Conservation (phyloP, 2,113 vertebrate species). For the Petrocephalus microphthalmus region DNA sequence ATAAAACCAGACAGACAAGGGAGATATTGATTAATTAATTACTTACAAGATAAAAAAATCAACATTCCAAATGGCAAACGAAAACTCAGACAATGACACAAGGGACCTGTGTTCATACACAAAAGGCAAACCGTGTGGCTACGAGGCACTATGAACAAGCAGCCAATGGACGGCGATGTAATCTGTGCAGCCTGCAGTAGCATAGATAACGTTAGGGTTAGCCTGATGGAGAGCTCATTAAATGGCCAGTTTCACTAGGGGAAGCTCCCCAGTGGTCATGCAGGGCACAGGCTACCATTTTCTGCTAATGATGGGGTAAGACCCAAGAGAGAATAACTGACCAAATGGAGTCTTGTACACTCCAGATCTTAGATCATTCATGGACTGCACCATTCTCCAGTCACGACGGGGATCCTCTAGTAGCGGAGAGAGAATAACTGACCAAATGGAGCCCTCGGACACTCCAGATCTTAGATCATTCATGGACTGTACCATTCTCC, state of each 20-base stretch:
- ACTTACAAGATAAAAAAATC: background rate
- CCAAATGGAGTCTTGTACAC: background rate
- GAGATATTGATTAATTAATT: slow-evolving; percentile 10
- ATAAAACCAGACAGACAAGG: slow-evolving; percentile 10
- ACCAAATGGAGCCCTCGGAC: background rate
- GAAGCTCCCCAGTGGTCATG: too few species aligned
- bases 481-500: background rate
- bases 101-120: background rate
- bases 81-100: background rate
- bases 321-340: background rate
- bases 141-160: background rate
- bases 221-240: background rate
- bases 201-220: background rate
- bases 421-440: background rate
- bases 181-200: background rate
- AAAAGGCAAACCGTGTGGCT: background rate
- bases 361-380: background rate
- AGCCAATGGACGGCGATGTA: too few species aligned
- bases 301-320: background rate
- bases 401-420: background rate
- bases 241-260: too few species aligned
- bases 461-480: background rate
- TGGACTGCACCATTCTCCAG: background rate
- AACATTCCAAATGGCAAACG: background rate
- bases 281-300: too few species aligned